Conservation (phyloP, 2,113 vertebrate genomes). For the Phaethon lepturus region DNA sequence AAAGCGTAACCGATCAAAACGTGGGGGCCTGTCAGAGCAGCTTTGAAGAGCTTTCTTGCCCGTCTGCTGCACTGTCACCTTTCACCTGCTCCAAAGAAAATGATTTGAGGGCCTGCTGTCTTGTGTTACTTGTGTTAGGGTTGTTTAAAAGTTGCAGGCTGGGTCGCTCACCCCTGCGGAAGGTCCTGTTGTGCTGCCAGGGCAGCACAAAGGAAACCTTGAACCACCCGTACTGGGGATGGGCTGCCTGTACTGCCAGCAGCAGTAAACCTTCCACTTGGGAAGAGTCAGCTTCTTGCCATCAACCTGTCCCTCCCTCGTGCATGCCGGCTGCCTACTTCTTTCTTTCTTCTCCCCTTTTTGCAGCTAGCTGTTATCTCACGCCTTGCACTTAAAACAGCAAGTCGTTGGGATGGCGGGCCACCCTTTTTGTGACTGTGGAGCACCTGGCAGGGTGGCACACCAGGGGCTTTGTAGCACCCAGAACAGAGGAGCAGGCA, state of each 20-base stretch:
- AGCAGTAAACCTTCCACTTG: neutral
- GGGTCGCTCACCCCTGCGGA: neutral
- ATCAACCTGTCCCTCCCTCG: neutral
- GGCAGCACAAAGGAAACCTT: neutral
- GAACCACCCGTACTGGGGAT: neutral
- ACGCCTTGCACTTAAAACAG: neutral
- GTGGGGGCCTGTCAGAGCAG: neutral
- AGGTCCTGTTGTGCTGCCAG: neutral
- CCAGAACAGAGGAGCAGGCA: neutral
- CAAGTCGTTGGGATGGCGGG: neutral
- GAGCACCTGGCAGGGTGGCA: neutral
- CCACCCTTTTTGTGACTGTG: neutral
- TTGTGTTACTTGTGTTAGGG: neutral
- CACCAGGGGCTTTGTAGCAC: neutral
- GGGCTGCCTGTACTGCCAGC: neutral
- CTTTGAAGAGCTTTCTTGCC: neutral
- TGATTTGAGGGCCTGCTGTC: neutral
- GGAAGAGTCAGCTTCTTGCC: neutral
- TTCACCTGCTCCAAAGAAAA: neutral
- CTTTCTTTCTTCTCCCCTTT: neutral
- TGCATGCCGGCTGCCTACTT: neutral
- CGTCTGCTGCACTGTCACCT: neutral
- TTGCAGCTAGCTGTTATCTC: neutral
- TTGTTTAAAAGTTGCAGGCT: neutral
- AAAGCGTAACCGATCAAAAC: slow-evolving; percentile 47